These are phyloP conservation scores for Oostethus manadensis DNA, from an alignment of 2,113 vertebrate species.

Conservation along the genomic window DNA sequence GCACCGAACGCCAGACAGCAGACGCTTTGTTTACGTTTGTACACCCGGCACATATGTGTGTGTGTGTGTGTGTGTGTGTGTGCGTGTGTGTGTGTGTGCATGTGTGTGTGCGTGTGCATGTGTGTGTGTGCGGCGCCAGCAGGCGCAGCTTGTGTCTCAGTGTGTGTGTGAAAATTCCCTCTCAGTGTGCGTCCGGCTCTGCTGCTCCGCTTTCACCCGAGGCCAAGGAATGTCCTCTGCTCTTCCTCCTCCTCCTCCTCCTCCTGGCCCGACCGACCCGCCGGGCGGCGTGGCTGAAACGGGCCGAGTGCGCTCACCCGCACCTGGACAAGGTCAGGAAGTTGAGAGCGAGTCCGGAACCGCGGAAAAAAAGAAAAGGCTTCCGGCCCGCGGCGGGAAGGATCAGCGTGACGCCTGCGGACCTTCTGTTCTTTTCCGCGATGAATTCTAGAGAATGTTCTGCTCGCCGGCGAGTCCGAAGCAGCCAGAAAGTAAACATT, in stretches of 20 bases:
- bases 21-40: too few species aligned
- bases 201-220: slow-evolving; percentile 51
- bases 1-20: neutral
- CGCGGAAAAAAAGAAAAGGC: neutral
- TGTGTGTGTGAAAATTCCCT: slow-evolving; percentile 57
- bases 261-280: slow-evolving; percentile 33
- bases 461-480: neutral
- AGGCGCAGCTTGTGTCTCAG: slow-evolving; percentile 58
- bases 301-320: slow-evolving; percentile 40
- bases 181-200: slow-evolving; percentile 48
- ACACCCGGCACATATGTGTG: too few species aligned
- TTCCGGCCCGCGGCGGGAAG: slow-evolving; percentile 23
- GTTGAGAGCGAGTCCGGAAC: slow-evolving; percentile 31
- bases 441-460: slow-evolving; percentile 11
- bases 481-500: neutral
- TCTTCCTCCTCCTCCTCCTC: slow-evolving; percentile 27
- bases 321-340: slow-evolving; percentile 54
- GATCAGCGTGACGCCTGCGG: slow-evolving; percentile 40
- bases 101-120: slow-evolving; percentile 23
- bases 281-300: too few species aligned
- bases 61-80: too few species aligned
- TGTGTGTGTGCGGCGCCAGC: slow-evolving; percentile 30
- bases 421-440: slow-evolving; percentile 37
- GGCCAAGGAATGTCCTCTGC: slow-evolving; percentile 65
- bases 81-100: slow-evolving; percentile 7